These are phyloP conservation scores for Listronotus bonariensis DNA, from an alignment of 1,140 invertebrate genomes.

Conservation along the genomic window DNA sequence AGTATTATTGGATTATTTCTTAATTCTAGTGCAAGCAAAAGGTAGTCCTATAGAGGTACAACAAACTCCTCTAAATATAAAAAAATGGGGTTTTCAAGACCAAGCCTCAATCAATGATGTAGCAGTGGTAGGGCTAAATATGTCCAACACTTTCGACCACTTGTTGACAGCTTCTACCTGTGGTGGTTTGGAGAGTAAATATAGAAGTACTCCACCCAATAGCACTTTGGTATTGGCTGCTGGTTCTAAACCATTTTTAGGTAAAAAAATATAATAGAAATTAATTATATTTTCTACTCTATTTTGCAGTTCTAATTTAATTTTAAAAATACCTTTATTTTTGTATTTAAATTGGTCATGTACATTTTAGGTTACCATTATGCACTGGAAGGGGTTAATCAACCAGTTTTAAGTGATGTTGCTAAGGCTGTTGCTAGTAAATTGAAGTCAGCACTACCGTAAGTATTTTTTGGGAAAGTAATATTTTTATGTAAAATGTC, in stretches of 20 bases:
- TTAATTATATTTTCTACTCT: background rate
- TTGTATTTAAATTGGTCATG: background rate
- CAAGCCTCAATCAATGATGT: constrained; percentile 78
- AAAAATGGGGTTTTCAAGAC: constrained; percentile 85
- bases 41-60: constrained; percentile 64
- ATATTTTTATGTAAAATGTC: background rate
- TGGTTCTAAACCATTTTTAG: constrained; percentile 81
- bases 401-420: constrained; percentile 78
- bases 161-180: constrained; percentile 78
- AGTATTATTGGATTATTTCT: no score
- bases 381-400: constrained; percentile 81
- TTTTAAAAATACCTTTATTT: background rate
- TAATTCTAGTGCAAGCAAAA: constrained; percentile 71
- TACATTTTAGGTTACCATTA: constrained; percentile 85
- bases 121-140: constrained; percentile 75
- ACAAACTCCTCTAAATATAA: constrained; percentile 66
- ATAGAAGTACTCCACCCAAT: constrained; percentile 75
- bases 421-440: constrained; percentile 87
- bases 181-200: constrained; percentile 75
- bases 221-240: constrained; percentile 77
- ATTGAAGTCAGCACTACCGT: constrained; percentile 85
- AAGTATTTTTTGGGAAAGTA: constrained; percentile 54
- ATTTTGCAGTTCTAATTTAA: background rate
- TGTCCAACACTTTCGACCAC: constrained; percentile 84
- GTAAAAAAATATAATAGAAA: constrained; percentile 5